Evolutionary conservation across 2,888 invertebrate species (phyloP), one percentile per base, ranked within the genome.

Genomic region (Portevinia maculata): DNA sequence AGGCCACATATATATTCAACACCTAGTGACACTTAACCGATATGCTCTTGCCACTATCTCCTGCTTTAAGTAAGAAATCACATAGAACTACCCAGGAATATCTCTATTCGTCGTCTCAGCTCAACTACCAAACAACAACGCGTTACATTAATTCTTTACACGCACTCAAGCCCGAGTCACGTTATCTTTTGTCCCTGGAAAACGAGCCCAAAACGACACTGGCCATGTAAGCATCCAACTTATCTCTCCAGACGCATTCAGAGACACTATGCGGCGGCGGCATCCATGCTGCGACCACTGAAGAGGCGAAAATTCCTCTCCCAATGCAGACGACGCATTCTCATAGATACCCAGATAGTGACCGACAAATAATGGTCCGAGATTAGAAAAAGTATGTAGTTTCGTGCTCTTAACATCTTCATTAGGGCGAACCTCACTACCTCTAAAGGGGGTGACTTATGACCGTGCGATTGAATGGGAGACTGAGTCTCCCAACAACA

Each of bases 131-230:
- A 70, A 60, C 70, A 76, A 59, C 65, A 60, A 62, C 41, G 78
- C 39, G 71, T 76, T 76, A 83, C 83, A 83, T 83, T 83, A 78
- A 83, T 83, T 81, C 55, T 55, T 65, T 78, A 73, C 78, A 83
- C 78, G 78, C 71, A 78, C 78, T 76, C 76, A 48, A 24, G 50
- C 34, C 39, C 5, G n/a, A 34, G 9, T 30, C 39, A 46, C 60
- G 70, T 83, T 83, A 83, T 83, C 81, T 71, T 11, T 34, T 65
- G 62, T 74, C 48, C 34, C 39, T 15, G 39, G 44, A 65, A 74
- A 48, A 83, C 71, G 60, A 64, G 41, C 34, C 28, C 9, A 17
- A 69, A 79, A 65, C 37, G 30, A 71, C 65, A 78, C 71, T 57
- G 57, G 21, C 83, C 67, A 76, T 71, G 78, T 71, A 78, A 78